Evolutionary conservation across 2,797 vertebrate genomes (phyloP), one percentile per base, ranked within the genome.

Genomic region (Lutjanus campechanus): DNA sequence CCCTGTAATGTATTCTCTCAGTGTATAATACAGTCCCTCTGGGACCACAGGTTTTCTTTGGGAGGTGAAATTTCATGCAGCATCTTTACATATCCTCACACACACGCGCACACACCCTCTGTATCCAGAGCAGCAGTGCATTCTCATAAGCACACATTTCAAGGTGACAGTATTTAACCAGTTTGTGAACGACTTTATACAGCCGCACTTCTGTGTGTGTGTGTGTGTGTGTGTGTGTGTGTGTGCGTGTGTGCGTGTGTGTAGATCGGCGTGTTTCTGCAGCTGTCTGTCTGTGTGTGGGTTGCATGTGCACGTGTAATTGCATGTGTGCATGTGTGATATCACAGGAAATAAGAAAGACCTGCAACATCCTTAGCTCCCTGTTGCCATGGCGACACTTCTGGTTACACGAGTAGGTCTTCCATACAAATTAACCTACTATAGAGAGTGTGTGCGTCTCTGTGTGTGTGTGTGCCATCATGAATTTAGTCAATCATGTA

Each of bases 351-450:
- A 88, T 82, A 70, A 87, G 83, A 90, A 77, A 76, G 82, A 85
- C 79, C 74, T 85, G 76, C 84, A 91, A 77, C 85, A 88, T 88
- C 87, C 85, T 86, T 79, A 78, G 85, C 86, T 85, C 88, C 69
- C 79, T 92, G 94, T 95, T 96, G 91, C 95, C 85, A 95, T 95
- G 90, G 92, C 5, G 76, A 95, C 93, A 79, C 83, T 77, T 91
- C 90, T 91, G 89, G 91, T 90, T 90, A 92, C 84, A 90, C 85
- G 88, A 92, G 78, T 83, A 83, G 77, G 81, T 78, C 80, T 77
- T 50, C 70, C 80, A 84, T 88, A 87, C 87, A 88, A 89, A 90
- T 87, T 46, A 87, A 90, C 74, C 66, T 70, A 40, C 47, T 54
- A 19, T 63, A 58, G 62, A 12, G 12, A 46, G 17, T 40, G 60